These are phyloP conservation scores for Lathamus discolor DNA, from an alignment of 2,113 vertebrate genomes.

Conservation along the genomic window DNA sequence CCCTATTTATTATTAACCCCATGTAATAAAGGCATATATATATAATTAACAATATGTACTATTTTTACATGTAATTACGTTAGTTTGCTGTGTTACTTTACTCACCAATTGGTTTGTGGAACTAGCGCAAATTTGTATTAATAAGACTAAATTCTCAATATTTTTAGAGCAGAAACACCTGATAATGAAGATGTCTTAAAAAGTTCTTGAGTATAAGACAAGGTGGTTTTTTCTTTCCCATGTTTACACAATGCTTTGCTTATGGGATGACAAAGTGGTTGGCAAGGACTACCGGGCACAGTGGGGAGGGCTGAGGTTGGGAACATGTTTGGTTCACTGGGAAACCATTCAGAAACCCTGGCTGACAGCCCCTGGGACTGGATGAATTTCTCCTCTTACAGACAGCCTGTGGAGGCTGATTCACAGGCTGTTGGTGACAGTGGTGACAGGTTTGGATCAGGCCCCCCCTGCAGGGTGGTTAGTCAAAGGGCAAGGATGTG, in stretches of 20 bases:
- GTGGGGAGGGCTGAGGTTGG: not conserved
- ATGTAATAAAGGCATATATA: not conserved
- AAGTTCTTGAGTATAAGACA: not conserved
- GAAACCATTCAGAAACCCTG: not conserved
- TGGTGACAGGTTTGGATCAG: not conserved
- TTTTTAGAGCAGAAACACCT: not conserved
- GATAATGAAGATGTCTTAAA: not conserved
- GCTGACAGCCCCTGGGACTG: not conserved
- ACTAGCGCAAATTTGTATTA: not conserved
- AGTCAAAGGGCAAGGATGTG: not conserved
- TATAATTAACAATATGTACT: not conserved
- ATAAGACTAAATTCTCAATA: not conserved
- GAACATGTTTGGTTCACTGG: not conserved
- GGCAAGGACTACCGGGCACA: not conserved
- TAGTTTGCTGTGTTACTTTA: not conserved
- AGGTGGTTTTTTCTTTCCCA: not conserved
- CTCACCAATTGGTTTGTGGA: not conserved
- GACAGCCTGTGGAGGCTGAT: not conserved
- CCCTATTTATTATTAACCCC: not conserved
- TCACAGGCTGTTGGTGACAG: not conserved
- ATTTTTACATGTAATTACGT: not conserved
- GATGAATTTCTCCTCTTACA: not conserved
- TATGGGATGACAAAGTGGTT: not conserved
- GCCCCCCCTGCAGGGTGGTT: not conserved
- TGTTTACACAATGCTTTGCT: not conserved